These are phyloP conservation scores for Oligia fasciuncula DNA, from an alignment of 2,888 invertebrate species.

Conservation along the genomic window DNA sequence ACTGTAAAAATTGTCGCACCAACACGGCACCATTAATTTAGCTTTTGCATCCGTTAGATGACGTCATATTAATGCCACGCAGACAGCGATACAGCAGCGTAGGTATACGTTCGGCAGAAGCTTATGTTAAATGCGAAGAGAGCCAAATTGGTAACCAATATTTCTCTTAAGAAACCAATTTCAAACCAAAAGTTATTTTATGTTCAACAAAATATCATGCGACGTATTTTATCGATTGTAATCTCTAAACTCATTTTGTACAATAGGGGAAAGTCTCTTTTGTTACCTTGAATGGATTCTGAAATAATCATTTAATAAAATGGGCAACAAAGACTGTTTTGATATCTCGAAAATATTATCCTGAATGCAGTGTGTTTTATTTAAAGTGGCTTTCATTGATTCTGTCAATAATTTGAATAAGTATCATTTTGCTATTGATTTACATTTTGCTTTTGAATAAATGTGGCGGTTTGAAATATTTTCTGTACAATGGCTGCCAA, in stretches of 20 bases:
- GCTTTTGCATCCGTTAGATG: background rate
- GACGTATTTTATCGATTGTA: slow-evolving; percentile 41
- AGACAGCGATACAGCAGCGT: background rate
- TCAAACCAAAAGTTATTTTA: slow-evolving; percentile 10
- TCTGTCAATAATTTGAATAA: slow-evolving; percentile 9
- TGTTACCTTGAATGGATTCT: slow-evolving; percentile 58
- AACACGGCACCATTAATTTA: background rate
- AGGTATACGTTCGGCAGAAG: too few species aligned
- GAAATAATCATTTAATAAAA: slow-evolving; percentile 53
- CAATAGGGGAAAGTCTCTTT: slow-evolving; percentile 46
- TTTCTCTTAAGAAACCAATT: background rate
- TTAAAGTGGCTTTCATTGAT: slow-evolving; percentile 5
- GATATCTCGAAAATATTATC: slow-evolving; percentile 27
- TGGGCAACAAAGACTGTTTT: slow-evolving; percentile 43
- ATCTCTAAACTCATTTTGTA: slow-evolving; percentile 55
- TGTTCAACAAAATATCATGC: slow-evolving; percentile 17
- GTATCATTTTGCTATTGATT: background rate
- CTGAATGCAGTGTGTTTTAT: slow-evolving; percentile 30
- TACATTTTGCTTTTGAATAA: too few species aligned
- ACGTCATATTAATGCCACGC: background rate
- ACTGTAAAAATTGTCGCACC: too few species aligned
- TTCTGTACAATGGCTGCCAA: too few species aligned
- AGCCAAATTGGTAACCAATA: background rate
- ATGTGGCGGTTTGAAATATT: too few species aligned
- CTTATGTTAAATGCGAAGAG: background rate